Percentiles rank a stretch among this genome's conserved stretches.
These are phyloP conservation scores for Drosophila lacertosa DNA, from an alignment of 1,140 invertebrate genomes.

Conservation along the genomic window DNA sequence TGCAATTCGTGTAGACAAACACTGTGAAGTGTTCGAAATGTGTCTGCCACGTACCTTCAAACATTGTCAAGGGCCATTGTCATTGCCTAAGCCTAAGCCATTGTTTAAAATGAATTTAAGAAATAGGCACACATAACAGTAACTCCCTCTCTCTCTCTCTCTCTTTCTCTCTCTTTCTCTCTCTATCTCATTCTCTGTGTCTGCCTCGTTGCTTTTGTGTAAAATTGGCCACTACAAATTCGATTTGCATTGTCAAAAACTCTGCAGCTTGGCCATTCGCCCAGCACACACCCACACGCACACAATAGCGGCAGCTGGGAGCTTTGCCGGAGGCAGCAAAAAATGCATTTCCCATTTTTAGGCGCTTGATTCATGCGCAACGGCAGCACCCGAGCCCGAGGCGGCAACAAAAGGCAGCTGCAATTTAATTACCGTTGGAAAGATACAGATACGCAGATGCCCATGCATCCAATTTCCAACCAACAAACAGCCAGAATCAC, in stretches of 20 bases:
- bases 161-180: background rate
- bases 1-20: conserved; percentile 47
- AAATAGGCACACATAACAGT: conserved; percentile 33
- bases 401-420: conserved; percentile 61
- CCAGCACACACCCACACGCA: background rate
- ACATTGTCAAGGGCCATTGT: too few relatives aligned
- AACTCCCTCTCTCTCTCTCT: background rate
- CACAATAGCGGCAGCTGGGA: conserved; percentile 4
- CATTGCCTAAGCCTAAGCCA: too few relatives aligned
- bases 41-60: background rate
- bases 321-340: conserved; percentile 22
- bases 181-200: background rate
- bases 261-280: conserved; percentile 10
- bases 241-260: conserved; percentile 46
- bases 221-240: conserved; percentile 41
- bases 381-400: conserved; percentile 18
- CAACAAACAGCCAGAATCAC: background rate
- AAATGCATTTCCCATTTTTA: conserved; percentile 60
- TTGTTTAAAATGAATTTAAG: conserved; percentile 23
- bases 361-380: conserved; percentile 48
- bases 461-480: conserved; percentile 20
- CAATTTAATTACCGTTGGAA: conserved; percentile 76
- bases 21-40: background rate
- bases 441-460: conserved; percentile 44
- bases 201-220: background rate